Evolutionary conservation across 2,797 vertebrate species (phyloP), one percentile per base, ranked within the genome.

Genomic region (Macropus fuliginosus): DNA sequence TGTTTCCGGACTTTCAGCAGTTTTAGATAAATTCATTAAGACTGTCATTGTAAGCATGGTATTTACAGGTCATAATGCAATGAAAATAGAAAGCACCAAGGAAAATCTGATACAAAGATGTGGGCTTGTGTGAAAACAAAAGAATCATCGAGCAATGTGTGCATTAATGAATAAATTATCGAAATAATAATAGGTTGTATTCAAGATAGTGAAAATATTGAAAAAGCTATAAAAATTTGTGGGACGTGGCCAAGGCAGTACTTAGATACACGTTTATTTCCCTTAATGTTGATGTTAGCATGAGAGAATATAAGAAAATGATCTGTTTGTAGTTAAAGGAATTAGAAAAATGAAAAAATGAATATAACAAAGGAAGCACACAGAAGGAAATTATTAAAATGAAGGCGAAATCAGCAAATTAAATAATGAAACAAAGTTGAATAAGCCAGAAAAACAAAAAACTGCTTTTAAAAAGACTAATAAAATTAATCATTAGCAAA

Each of bases 21-120:
- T 92, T 95, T 52, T 94, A 29, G 55, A 95, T 54, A 57, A 90
- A 56, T 55, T 55, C 46, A 3, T 81, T 46, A 95, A 93, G 34
- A 46, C 50, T 89, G 28, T 81, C 91, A 93, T 91, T 29, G 14
- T 18, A 18, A 74, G 40, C 1, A 21, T 0, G 50, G 29, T 91
- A 54, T 92, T 90, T 56, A 92, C 4, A 66, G 14, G 91, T 29
- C 56, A 54, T n/a, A 91, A 28, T 92, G 34, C 31, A 34, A 55
- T 66, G 62, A 56, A 95, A 74, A 31, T 16, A 40, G 40, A 28
- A 91, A 40, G 91, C 14, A 21, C 34, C 56, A 91, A 93, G 29
- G 91, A 56, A 93, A 91, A 18, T 6, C 55, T 50, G 55, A 92
- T 14, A 92, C 93, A 59, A 87, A 91, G 81, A 81, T 54, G 11